A percentile compares a stretch with the other conserved stretches of the same genome.
These are phyloP conservation scores for Nycticorax nycticorax DNA, from an alignment of 2,113 vertebrate species.

Conservation along the genomic window DNA sequence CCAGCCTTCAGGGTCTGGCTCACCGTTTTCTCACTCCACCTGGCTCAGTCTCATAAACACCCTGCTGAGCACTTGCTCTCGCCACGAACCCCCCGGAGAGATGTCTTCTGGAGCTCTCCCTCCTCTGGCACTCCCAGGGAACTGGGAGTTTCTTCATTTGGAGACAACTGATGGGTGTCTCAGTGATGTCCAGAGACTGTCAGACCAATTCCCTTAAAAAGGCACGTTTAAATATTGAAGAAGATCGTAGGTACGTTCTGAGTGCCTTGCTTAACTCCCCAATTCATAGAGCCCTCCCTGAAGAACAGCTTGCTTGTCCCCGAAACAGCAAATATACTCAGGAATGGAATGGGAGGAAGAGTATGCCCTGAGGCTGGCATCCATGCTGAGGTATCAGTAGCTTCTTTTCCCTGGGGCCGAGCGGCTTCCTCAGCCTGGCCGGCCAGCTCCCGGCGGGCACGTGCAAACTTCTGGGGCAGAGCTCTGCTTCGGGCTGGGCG, in stretches of 20 bases:
- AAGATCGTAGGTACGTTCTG: not conserved
- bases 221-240: accelerated
- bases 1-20: not conserved
- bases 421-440: not conserved
- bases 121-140: not conserved
- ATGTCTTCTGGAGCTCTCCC: not conserved
- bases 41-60: not conserved
- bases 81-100: not conserved
- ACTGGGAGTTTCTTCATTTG: not conserved
- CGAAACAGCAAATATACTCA: not conserved
- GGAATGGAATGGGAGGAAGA: not conserved
- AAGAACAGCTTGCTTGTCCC: not conserved
- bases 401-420: not conserved
- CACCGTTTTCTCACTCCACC: conserved; percentile 11
- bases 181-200: not conserved
- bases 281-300: not conserved
- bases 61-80: not conserved
- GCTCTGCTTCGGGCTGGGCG: not conserved
- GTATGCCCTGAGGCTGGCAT: not conserved
- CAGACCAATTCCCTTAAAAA: not conserved
- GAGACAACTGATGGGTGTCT: not conserved
- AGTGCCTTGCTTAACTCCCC: not conserved
- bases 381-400: not conserved
- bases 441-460: not conserved
- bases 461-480: not conserved